Evolutionary conservation across 2,888 invertebrate genomes (phyloP).

Genomic region (Tyria jacobaeae): DNA sequence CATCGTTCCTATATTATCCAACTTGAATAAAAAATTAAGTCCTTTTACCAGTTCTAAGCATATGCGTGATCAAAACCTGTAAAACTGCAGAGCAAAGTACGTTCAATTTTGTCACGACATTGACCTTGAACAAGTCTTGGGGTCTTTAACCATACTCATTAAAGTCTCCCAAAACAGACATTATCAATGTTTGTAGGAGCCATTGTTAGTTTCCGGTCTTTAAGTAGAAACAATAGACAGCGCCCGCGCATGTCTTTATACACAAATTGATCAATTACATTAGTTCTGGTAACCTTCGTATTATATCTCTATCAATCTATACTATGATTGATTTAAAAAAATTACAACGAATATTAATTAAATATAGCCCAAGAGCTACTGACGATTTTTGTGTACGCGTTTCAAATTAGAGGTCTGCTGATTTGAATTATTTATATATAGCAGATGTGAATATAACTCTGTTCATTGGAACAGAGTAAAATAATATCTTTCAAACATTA

Average conservation of each 20-base stretch:
- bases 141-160: constrained; percentile 10
- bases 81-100: too few species aligned
- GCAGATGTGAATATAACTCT: not conserved
- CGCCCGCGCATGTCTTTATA: constrained; percentile 42
- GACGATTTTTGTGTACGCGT: too few species aligned
- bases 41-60: too few species aligned
- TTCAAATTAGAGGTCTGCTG: too few species aligned
- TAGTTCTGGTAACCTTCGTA: constrained; percentile 36
- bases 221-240: constrained; percentile 49
- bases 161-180: constrained; percentile 16
- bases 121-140: constrained; percentile 9
- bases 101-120: too few species aligned
- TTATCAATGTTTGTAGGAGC: constrained; percentile 19
- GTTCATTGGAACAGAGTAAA: not conserved
- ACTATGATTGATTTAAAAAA: constrained; percentile 16
- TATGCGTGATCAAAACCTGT: too few species aligned
- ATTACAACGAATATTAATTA: not conserved
- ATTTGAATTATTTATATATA: too few species aligned
- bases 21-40: too few species aligned
- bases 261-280: constrained; percentile 53
- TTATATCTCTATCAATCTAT: constrained; percentile 20
- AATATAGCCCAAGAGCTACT: not conserved
- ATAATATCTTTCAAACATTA: not conserved
- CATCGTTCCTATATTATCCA: too few species aligned
- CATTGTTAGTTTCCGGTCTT: constrained; percentile 37